Conservation (phyloP, 2,888 invertebrate genomes). For the Eupithecia abbreviata region DNA sequence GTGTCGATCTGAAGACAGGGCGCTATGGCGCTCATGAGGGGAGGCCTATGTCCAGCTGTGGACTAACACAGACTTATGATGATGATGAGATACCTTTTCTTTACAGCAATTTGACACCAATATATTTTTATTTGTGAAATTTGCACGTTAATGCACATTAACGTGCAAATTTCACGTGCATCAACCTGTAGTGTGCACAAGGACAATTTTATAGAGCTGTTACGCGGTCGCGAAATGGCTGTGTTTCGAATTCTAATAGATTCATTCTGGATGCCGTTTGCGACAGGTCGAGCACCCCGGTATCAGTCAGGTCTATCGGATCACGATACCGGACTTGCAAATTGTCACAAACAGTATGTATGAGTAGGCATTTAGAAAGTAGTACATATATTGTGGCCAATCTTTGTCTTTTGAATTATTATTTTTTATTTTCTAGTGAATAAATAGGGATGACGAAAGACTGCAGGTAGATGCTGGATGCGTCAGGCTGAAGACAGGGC, state of each 20-base stretch:
- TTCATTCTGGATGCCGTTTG: conserved; percentile 66
- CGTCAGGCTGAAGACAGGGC: too few species aligned
- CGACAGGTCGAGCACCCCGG: conserved; percentile 53
- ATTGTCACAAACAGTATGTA: conserved; percentile 30
- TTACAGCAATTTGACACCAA: not conserved
- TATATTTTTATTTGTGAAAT: not conserved
- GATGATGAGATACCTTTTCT: not conserved
- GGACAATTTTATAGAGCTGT: conserved; percentile 43
- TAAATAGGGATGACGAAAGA: too few species aligned
- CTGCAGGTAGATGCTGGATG: too few species aligned
- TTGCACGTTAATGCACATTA: not conserved
- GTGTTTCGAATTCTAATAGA: conserved; percentile 72
- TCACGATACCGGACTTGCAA: conserved; percentile 51
- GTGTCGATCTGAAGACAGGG: too few species aligned
- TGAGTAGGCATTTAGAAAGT: not conserved
- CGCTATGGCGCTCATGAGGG: too few species aligned
- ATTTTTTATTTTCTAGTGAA: too few species aligned
- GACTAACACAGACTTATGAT: too few species aligned
- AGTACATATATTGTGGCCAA: not conserved
- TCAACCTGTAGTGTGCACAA: conserved; percentile 22
- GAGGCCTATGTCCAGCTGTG: too few species aligned
- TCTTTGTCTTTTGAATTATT: not conserved
- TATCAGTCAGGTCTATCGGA: conserved; percentile 47
- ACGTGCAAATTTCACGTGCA: not conserved
- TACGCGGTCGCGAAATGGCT: conserved; percentile 60